Conservation (phyloP, 2,797 vertebrate genomes). For the Danio kyathit region DNA sequence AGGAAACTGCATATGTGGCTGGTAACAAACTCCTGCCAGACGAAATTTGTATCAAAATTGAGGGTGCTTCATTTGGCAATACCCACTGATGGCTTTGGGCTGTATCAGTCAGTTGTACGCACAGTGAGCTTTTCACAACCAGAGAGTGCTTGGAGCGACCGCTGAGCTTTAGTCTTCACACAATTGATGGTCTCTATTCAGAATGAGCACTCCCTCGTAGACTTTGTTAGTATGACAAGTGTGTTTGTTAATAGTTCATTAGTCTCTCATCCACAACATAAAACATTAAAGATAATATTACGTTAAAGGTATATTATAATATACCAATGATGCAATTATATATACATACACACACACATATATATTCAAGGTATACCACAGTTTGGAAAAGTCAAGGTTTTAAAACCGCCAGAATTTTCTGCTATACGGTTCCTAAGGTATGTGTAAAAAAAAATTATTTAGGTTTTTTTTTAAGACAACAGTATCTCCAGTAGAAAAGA, state of each 20-base stretch:
- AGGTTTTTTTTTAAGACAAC: too few relatives aligned
- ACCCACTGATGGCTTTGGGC: slow-evolving; percentile 28
- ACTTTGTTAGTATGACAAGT: slow-evolving; percentile 40
- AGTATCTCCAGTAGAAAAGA: too few relatives aligned
- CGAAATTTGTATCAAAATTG: slow-evolving; percentile 51
- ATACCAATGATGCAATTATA: too few relatives aligned
- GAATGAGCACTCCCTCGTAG: background rate
- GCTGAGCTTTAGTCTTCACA: slow-evolving; percentile 35
- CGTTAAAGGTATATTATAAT: too few relatives aligned
- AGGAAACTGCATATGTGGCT: slow-evolving; percentile 54
- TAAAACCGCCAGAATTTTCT: too few relatives aligned
- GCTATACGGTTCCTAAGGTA: too few relatives aligned
- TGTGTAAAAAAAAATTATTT: too few relatives aligned
- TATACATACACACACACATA: too few relatives aligned
- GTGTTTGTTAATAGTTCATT: slow-evolving; percentile 16
- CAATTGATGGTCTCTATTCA: slow-evolving; percentile 38
- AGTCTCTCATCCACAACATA: slow-evolving; percentile 3
- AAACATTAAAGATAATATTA: background rate
- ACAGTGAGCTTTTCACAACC: slow-evolving; percentile 69
- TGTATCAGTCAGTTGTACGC: slow-evolving; percentile 54
- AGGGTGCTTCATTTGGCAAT: slow-evolving; percentile 42
- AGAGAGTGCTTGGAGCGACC: slow-evolving; percentile 2
- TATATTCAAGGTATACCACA: too few relatives aligned
- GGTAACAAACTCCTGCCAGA: slow-evolving; percentile 35
- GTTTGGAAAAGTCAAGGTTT: too few relatives aligned